These are phyloP conservation scores for Stenoptilia bipunctidactyla DNA, from an alignment of 2,888 invertebrate genomes.

Conservation along the genomic window DNA sequence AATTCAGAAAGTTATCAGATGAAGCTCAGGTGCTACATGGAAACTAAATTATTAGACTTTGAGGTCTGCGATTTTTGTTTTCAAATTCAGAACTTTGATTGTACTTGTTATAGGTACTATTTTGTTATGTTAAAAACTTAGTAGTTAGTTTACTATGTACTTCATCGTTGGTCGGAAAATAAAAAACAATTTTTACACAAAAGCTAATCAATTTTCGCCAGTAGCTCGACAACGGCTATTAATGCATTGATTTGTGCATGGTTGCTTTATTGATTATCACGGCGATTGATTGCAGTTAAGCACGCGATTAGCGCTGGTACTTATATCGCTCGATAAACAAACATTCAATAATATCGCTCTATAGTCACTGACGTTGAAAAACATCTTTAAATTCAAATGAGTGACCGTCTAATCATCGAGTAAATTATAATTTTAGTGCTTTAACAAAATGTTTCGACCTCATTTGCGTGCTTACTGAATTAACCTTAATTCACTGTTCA, in stretches of 20 bases:
- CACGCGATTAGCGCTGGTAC: slow-evolving; percentile 37
- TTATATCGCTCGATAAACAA: not conserved
- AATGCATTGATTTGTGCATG: slow-evolving; percentile 60
- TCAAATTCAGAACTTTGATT: too few species aligned
- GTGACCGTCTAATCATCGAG: not conserved
- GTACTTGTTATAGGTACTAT: too few species aligned
- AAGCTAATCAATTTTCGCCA: slow-evolving; percentile 30
- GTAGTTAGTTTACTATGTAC: too few species aligned
- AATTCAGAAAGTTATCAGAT: not conserved
- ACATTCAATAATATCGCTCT: not conserved
- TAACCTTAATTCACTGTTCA: slow-evolving; percentile 43
- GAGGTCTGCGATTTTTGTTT: too few species aligned
- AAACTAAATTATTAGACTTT: slow-evolving; percentile 6
- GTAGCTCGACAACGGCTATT: slow-evolving; percentile 32
- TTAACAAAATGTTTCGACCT: not conserved
- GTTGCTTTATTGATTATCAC: slow-evolving; percentile 54
- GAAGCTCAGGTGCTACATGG: too few species aligned
- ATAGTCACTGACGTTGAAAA: not conserved
- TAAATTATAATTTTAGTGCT: slow-evolving; percentile 1
- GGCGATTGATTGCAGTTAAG: slow-evolving; percentile 43
- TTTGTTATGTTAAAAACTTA: too few species aligned
- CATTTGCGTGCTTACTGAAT: slow-evolving; percentile 17
- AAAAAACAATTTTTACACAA: too few species aligned
- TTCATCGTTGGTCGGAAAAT: too few species aligned
- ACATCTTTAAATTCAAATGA: not conserved